Evolutionary conservation across 1,140 invertebrate species (phyloP), one percentile per base, ranked within the genome.

Genomic region (Pachypeltis micranthus): DNA sequence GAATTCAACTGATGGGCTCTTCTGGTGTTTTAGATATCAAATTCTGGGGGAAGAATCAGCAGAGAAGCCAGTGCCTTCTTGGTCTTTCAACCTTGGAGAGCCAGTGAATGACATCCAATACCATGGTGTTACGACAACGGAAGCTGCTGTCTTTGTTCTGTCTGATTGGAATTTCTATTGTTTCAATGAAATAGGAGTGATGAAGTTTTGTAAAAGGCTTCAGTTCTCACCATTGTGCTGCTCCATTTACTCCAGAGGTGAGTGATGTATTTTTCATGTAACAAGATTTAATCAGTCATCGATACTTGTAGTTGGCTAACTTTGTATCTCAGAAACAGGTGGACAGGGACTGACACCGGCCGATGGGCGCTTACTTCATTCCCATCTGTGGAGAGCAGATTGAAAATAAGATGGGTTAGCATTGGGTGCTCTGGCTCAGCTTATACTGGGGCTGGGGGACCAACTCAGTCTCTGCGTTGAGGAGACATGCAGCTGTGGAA

Each of bases 41-140:
- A 80, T 75, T 59, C 72, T 85, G 31, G 81, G 74, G 59, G 70
- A 77, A 62, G 67, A 72, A 34, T 70, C 74, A 24, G 77, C 77
- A 23, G 82, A 80, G 69, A 78, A 80, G 68, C 70, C 85, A 47
- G 73, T 78, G 66, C 78, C 82, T 4, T 86, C 90, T 71, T 92
- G 90, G 88, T 78, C 73, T 34, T 89, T 83, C 72, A 86, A 85
- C 68, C 72, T 91, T 10, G 88, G 88, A 1, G 91, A 94, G 78
- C 76, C 82, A 67, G 80, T 88, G 28, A 69, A 85, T 29, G 83
- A 81, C 44, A 78, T 90, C 39, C 73, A 81, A 67, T 76, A 80
- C 2, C 76, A 87, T 60, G 77, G 71, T n/a, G 66, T 77, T 56
- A 75, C 72, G 55, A 76, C 73, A 34, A 76, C 77, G 56, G 76